Evolutionary conservation across 2,797 vertebrate genomes (phyloP), one percentile per base, ranked within the genome.

Genomic region (Acrocephalus scirpaceus): DNA sequence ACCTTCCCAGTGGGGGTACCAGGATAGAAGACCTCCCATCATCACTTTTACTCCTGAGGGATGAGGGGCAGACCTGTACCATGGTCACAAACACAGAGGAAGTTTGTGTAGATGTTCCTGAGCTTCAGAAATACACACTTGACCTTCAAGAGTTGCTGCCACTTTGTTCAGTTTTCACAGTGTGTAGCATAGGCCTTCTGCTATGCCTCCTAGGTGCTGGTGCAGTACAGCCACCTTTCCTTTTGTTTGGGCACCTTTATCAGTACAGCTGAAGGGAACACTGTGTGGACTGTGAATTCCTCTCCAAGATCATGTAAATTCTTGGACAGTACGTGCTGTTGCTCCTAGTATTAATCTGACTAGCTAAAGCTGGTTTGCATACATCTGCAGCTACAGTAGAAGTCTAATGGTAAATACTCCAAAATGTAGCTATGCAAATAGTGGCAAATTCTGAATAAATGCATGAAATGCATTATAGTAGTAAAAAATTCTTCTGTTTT

Each of bases 311-410:
- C 38, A 32, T 53, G 61, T 74, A 54, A 92, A 56, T 94, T 27
- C 47, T 85, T 79, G 74, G 54, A 65, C 8, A 1, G n/a, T 51
- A 60, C 3, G 6, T 56, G 32, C 45, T 91, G 71, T 56, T 32
- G 9, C 57, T 64, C 34, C 34, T 38, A n/a, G 25, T 20, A 74
- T 70, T 92, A 73, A 89, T 66, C 53, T 56, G 50, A 62, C 32
- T 61, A 23, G 38, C 67, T 93, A 69, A 78, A 93, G 66, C 30
- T 0, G 1, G 13, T 77, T 81, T 94, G 47, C 82, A 45, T 44
- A n/a, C 26, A 48, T 92, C 92, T 93, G 70, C 69, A 80, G 61
- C 65, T 69, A 32, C 34, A 88, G 82, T 47, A 88, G 51, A 50
- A 90, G 40, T 12, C 2, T 6, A 65, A 80, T 54, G 78, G 83